Conservation (phyloP, 2,888 invertebrate genomes). For the Drosophila engyochracea region DNA sequence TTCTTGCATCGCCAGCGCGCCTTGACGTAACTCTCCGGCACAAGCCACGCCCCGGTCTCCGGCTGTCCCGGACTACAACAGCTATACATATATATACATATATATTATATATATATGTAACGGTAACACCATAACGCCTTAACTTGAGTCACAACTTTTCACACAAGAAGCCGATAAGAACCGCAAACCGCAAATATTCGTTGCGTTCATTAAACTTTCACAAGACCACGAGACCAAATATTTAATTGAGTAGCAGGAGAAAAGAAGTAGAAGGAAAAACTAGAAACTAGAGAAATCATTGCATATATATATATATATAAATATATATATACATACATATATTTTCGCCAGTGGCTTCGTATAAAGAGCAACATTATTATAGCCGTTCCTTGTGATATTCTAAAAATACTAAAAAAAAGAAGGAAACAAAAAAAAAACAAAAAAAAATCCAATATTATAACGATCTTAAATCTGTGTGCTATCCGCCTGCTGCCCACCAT, state of each 20-base stretch:
- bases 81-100: constrained; percentile 16
- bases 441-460: constrained; percentile 4
- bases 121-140: constrained; percentile 74
- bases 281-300: constrained; percentile 23
- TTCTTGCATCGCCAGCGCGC: constrained; percentile 61
- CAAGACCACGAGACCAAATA: constrained; percentile 61
- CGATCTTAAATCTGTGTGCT: constrained; percentile 45
- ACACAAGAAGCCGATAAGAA: constrained; percentile 26
- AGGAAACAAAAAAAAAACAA: too few species aligned
- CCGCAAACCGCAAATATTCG: constrained; percentile 38
- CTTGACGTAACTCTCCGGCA: constrained; percentile 70
- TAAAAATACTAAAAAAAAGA: constrained; percentile 30
- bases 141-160: constrained; percentile 72
- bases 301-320: constrained; percentile 7
- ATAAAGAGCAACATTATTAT: constrained; percentile 33
- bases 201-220: constrained; percentile 76
- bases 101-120: constrained; percentile 43
- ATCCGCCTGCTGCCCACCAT: constrained; percentile 51
- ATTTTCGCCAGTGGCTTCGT: constrained; percentile 43
- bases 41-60: constrained; percentile 25
- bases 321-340: constrained; percentile 10
- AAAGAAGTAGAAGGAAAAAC: constrained; percentile 18
- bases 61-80: constrained; percentile 45
- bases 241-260: constrained; percentile 37
- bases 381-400: constrained; percentile 60